These are phyloP conservation scores for Drosophila nikananu DNA, from an alignment of 1,140 invertebrate genomes.

Conservation along the genomic window DNA sequence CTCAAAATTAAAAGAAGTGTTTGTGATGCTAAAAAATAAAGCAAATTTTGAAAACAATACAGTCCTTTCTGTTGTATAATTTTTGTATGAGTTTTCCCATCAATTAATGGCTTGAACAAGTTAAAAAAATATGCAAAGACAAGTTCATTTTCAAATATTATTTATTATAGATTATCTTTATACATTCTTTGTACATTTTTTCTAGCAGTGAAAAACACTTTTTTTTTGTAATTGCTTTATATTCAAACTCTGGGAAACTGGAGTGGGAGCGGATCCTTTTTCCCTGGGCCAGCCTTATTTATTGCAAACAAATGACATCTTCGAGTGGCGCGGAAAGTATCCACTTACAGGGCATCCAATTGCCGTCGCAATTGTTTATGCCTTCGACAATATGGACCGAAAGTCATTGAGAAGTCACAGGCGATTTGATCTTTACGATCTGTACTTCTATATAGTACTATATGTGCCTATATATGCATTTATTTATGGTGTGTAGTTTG, in stretches of 20 bases:
- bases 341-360: slow-evolving; percentile 63
- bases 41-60: neutral
- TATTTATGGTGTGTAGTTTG: slow-evolving; percentile 9
- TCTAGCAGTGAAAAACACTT: slow-evolving; percentile 29
- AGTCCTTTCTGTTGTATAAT: neutral
- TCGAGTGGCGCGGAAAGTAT: slow-evolving; percentile 63
- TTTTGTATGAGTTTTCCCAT: neutral
- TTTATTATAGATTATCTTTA: neutral
- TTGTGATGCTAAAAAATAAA: neutral
- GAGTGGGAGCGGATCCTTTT: slow-evolving; percentile 42
- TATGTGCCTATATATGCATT: neutral
- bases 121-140: neutral
- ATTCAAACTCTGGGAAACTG: slow-evolving; percentile 26
- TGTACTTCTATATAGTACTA: slow-evolving; percentile 14
- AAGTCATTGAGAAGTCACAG: slow-evolving; percentile 53
- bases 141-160: neutral
- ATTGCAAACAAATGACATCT: slow-evolving; percentile 74
- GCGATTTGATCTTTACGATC: slow-evolving; percentile 44
- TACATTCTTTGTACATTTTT: neutral
- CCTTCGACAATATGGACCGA: slow-evolving; percentile 10
- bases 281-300: slow-evolving; percentile 48
- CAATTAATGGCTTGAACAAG: neutral
- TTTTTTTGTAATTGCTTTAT: slow-evolving; percentile 73
- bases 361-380: slow-evolving; percentile 26
- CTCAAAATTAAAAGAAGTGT: too few relatives aligned